phyloP scores from a whole-genome alignment of 2,888 invertebrate genomes.

The Andrena minutula region DNA sequence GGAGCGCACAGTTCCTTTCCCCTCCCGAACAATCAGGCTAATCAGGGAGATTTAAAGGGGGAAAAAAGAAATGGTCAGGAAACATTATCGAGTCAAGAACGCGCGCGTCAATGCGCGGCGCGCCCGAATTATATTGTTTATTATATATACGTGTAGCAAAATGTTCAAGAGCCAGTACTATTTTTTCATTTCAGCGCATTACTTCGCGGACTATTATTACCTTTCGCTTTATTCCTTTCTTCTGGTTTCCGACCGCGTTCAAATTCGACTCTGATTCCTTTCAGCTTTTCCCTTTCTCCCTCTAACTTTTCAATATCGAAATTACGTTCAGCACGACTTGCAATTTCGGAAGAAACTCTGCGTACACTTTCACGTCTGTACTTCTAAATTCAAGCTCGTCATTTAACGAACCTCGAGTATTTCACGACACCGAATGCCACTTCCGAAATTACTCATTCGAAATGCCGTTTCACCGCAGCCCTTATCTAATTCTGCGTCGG shows the following conservation, averaged over 20 bases:
- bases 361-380: neutral
- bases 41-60: slow-evolving; percentile 62
- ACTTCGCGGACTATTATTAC: slow-evolving; percentile 11
- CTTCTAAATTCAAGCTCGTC: slow-evolving; percentile 29
- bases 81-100: slow-evolving; percentile 72
- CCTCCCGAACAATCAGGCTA: slow-evolving; percentile 65
- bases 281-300: slow-evolving; percentile 1
- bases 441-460: slow-evolving; percentile 41
- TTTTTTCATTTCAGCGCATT: slow-evolving; percentile 22
- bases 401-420: slow-evolving; percentile 53
- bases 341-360: slow-evolving; percentile 4
- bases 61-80: slow-evolving; percentile 65
- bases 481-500: slow-evolving; percentile 47
- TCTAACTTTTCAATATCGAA: neutral
- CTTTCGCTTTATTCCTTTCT: slow-evolving; percentile 25
- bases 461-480: slow-evolving; percentile 10
- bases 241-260: slow-evolving; percentile 15
- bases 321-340: neutral
- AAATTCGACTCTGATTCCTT: slow-evolving; percentile 25
- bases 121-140: slow-evolving; percentile 27
- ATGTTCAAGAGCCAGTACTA: slow-evolving; percentile 28
- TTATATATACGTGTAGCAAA: slow-evolving; percentile 9
- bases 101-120: slow-evolving; percentile 7
- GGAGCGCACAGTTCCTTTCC: slow-evolving; percentile 82
- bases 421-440: slow-evolving; percentile 62